Percentiles rank a stretch among this genome's conserved stretches.
Conservation (phyloP, 2,113 vertebrate species). For the Ameiurus melas region DNA sequence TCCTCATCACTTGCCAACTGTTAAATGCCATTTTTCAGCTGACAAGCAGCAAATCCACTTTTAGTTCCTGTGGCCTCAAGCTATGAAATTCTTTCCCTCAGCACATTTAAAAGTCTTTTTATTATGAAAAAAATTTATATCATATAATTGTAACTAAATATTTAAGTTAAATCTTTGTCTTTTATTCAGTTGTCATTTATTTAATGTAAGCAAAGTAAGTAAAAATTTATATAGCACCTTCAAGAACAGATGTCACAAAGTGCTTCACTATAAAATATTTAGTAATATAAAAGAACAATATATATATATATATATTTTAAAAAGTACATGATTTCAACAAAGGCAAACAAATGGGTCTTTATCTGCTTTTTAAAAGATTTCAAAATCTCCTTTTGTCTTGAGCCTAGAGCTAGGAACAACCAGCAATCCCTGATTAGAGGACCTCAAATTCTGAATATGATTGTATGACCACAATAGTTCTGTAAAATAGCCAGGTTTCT, state of each 20-base stretch:
- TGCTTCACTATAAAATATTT: not conserved
- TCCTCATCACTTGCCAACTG: slow-evolving; percentile 33
- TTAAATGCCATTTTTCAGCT: slow-evolving; percentile 33
- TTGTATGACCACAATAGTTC: not conserved
- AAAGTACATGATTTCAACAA: not conserved
- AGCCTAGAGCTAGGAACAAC: not conserved
- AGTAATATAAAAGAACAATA: not conserved
- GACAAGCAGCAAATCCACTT: not conserved
- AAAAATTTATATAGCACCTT: not conserved
- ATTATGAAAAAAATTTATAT: not conserved
- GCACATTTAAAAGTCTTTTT: not conserved
- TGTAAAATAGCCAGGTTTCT: not conserved
- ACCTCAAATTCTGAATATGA: not conserved
- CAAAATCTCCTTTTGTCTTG: not conserved
- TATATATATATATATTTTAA: too few relatives aligned
- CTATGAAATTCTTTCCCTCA: not conserved
- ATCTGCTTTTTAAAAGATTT: not conserved
- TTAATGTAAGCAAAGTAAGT: not conserved
- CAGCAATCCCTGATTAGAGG: not conserved
- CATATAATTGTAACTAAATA: not conserved
- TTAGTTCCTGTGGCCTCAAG: not conserved
- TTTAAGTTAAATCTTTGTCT: not conserved
- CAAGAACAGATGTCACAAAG: not conserved
- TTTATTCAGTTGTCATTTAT: not conserved
- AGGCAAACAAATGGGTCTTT: not conserved